Evolutionary conservation across 92 coral and sea anemone species (phyloP).

Genomic region (Palythoa heliodiscus): DNA sequence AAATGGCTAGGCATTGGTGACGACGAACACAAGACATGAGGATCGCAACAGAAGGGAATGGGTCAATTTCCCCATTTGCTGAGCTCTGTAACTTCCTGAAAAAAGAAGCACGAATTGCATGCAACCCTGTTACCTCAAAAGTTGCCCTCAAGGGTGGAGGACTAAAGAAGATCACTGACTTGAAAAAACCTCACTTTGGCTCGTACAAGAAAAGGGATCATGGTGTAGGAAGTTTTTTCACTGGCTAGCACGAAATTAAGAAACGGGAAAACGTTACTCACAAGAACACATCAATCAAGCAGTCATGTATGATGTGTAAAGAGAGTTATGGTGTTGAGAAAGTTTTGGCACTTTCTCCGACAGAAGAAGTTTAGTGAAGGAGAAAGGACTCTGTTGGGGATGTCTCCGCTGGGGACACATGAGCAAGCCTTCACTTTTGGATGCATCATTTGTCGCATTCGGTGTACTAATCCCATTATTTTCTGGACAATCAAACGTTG

Average conservation of each 20-base stretch:
- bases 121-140: conserved; percentile 51
- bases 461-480: too few relatives aligned
- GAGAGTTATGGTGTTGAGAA: conserved; percentile 32
- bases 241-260: neutral
- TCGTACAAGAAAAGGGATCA: neutral
- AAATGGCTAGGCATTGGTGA: conserved; percentile 46
- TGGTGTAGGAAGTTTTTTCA: neutral
- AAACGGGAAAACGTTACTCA: neutral
- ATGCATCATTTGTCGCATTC: too few relatives aligned
- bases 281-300: neutral
- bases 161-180: neutral
- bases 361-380: conserved; percentile 12
- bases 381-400: conserved; percentile 32
- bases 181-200: neutral
- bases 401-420: neutral
- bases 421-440: too few relatives aligned
- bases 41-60: too few relatives aligned
- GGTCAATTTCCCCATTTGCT: conserved; percentile 13
- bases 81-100: conserved; percentile 47
- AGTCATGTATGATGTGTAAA: conserved; percentile 18
- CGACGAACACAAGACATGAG: neutral
- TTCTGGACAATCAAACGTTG: too few relatives aligned
- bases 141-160: conserved; percentile 26
- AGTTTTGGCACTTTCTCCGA: neutral
- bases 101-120: conserved; percentile 54